Conservation (phyloP, 2,888 invertebrate genomes). For the Ormyrus nitidulus region DNA sequence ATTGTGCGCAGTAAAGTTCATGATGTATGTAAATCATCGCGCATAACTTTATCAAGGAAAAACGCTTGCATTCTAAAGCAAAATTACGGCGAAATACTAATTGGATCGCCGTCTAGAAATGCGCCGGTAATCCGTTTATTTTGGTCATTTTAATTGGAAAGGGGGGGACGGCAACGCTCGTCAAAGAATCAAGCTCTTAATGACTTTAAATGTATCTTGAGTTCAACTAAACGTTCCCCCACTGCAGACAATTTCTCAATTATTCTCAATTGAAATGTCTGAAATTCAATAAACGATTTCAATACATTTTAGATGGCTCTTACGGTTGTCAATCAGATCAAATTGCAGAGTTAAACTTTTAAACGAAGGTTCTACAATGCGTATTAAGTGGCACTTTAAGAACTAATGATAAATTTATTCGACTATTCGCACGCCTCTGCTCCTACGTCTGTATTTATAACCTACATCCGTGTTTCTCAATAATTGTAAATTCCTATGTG, state of each 20-base stretch:
- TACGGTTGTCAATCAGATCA: no score
- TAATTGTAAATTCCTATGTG: no score
- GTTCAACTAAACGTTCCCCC: conserved; percentile 7
- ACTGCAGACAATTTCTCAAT: conserved; percentile 1
- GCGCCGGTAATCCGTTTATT: background rate
- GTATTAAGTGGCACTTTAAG: no score
- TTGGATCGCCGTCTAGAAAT: background rate
- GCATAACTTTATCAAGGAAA: conserved; percentile 16
- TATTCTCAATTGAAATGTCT: conserved; percentile 28
- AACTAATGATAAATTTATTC: no score
- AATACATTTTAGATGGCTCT: background rate
- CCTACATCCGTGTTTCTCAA: no score
- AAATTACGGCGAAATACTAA: background rate
- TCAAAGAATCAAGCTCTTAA: background rate
- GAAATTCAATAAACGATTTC: conserved; percentile 26
- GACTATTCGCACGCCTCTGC: no score
- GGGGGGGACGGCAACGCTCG: background rate
- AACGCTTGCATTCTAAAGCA: background rate
- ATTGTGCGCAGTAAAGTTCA: conserved; percentile 15
- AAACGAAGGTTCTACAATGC: no score
- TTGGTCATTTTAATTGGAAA: conserved; percentile 7
- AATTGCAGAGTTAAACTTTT: no score
- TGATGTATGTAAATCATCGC: conserved; percentile 36
- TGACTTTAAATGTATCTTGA: conserved; percentile 3
- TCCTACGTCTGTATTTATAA: no score